A percentile compares a stretch with the other conserved stretches of the same genome.
Conservation (phyloP, 2,888 invertebrate species). For the Rhopalosiphum nymphaeae region DNA sequence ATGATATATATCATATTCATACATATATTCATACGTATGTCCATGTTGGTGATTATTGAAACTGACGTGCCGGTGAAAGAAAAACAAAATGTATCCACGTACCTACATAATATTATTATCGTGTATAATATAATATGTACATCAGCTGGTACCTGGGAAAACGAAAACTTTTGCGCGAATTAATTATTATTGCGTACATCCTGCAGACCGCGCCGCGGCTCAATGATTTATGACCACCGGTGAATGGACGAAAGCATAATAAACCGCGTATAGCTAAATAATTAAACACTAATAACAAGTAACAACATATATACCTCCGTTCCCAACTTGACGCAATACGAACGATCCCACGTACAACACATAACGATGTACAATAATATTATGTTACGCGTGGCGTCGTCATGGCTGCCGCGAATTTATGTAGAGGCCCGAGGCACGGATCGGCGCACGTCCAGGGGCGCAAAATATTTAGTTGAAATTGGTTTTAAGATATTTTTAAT, state of each 20-base stretch:
- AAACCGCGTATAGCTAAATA: background rate
- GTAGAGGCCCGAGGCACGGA: background rate
- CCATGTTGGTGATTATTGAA: background rate
- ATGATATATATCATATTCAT: background rate
- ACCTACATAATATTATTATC: background rate
- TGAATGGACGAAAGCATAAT: background rate
- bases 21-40: background rate
- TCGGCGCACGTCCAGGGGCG: too few relatives aligned
- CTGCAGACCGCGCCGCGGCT: background rate
- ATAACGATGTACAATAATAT: background rate
- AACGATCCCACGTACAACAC: background rate
- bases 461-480: too few relatives aligned
- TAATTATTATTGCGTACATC: background rate
- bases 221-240: background rate
- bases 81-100: background rate
- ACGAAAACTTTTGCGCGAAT: background rate
- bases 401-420: background rate
- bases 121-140: background rate
- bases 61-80: background rate
- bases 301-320: slow-evolving; percentile 4
- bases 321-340: background rate
- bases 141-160: background rate
- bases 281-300: background rate
- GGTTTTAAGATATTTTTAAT: too few relatives aligned
- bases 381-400: background rate